Base-by-base conservation (phyloP, 2,113 vertebrate genomes). In the Barnardius zonarius region DNA sequence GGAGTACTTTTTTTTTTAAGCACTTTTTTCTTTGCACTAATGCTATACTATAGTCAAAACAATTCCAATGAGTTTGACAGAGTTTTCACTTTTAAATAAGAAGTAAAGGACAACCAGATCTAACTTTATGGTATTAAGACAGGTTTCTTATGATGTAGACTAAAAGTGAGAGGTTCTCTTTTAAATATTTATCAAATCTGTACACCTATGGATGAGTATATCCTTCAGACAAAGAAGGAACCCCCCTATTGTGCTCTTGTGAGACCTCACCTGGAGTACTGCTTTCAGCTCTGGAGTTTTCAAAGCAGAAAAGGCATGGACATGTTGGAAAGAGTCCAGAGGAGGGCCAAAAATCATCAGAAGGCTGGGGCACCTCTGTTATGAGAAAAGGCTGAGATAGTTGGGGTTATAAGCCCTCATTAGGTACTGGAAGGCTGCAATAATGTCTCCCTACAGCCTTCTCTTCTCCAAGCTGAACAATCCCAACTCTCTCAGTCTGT, bases 331-430 rank as follows among this genome's bases (percentile, higher is more conserved):
- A 0, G 2, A 10, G 13, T 30, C 35, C 9, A 80, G 46, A 51
- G 5, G 11, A 62, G 3, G 5, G 10, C 9, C 6, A 7, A 39
- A 72, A 30, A 48, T 48, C 7, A 14, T 46, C 9, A 37, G 30
- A 57, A 27, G 3, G 3, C 0, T 24, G 7, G 35, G 74, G 13
- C 3, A 35, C 17, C 3, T 78, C 10, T 44, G 5, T 24, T 30
- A 0, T 25, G 17, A 59, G 7, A 30, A 68, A 24, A 84, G 22
- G 3, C 6, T 7, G 3, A 46, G 24, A 54, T 7, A 43, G 12
- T 2, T 33, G 2, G 19, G 19, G 19, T 13, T 61, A 28, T 13
- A 59, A n/a, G 13, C 22, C 57, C 33, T n/a, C 19, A 23, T 59
- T 59, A 59, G 57, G 33, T n/a, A 59, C 33, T n/a, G 57, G 33